Evolutionary conservation across 2,797 vertebrate genomes (phyloP).

Genomic region (Eulemur albifrons): DNA sequence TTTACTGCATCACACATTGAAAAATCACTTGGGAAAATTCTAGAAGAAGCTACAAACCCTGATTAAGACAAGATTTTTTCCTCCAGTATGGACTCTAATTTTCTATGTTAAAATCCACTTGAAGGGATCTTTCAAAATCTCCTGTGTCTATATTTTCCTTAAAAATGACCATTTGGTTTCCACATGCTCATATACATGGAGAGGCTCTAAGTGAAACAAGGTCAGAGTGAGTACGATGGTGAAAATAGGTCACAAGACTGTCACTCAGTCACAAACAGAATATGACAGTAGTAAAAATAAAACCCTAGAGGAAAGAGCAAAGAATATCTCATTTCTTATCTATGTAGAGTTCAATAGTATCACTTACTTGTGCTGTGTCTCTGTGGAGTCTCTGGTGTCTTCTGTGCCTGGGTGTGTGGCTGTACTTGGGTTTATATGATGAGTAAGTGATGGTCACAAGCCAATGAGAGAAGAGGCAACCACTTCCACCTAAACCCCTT

Average conservation of each 20-base stretch:
- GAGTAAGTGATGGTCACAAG: neutral
- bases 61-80: neutral
- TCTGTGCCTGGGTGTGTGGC: neutral
- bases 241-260: neutral
- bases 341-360: neutral
- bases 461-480: neutral
- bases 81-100: neutral
- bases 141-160: neutral
- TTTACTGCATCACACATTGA: neutral
- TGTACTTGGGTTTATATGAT: constrained; percentile 23
- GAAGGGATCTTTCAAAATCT: neutral
- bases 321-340: neutral
- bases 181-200: neutral
- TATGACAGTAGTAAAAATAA: neutral
- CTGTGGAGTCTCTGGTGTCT: neutral
- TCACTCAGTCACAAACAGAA: neutral
- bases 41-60: neutral
- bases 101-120: neutral
- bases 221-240: neutral
- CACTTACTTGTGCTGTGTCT: constrained; percentile 45
- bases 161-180: neutral
- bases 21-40: neutral
- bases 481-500: constrained; percentile 34
- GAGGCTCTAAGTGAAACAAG: neutral
- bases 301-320: neutral